Base-by-base conservation (phyloP, 1,140 invertebrate species). In the Heliconius himera region DNA sequence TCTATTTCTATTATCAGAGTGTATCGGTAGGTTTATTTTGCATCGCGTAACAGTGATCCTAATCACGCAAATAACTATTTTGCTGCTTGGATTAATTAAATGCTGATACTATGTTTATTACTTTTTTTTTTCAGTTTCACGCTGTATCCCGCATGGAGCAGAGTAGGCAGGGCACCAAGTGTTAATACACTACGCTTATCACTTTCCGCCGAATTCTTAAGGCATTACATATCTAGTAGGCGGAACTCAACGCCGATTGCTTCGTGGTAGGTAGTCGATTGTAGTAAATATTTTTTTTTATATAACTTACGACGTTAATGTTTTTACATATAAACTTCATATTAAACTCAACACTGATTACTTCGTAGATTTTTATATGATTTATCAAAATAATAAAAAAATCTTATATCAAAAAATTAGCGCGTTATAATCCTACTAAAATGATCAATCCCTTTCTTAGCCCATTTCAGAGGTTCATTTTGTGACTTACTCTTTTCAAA, bases 401-500 rank as follows among this genome's bases (percentile, higher is more conserved):
- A 16, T 46, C 41, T 46, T 46, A 46, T 46, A 16, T 46, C 0
- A 46, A 46, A 46, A 46, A 46, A 16, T 46, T 46, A 4, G 2
- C 3, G 11, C 41, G n/a, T 8, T n/a, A 60, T 26, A 26, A 16
- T 54, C 51, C 56, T 60, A n/a, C 8, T n/a, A 60, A 66, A 66
- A 29, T 22, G 22, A 26, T 29, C 60, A 26, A 9, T 66, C 9
- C 13, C 26, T 16, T 66, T 13, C 13, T 11, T 60, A 16, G 3
- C 26, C 2, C 11, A 66, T 66, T 66, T 66, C 16, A 46, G 60
- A 29, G 51, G 70, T 22, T 71, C 70, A 73, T 80, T 80, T 76
- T 36, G 46, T 36, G 74, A 41, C 49, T 76, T 80, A 73, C 74
- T 41, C 60, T 16, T 66, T 66, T 66, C 1, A 29, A 66, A 66